Conservation (phyloP, 92 coral and sea anemone species). For the Plumapathes pennacea region DNA sequence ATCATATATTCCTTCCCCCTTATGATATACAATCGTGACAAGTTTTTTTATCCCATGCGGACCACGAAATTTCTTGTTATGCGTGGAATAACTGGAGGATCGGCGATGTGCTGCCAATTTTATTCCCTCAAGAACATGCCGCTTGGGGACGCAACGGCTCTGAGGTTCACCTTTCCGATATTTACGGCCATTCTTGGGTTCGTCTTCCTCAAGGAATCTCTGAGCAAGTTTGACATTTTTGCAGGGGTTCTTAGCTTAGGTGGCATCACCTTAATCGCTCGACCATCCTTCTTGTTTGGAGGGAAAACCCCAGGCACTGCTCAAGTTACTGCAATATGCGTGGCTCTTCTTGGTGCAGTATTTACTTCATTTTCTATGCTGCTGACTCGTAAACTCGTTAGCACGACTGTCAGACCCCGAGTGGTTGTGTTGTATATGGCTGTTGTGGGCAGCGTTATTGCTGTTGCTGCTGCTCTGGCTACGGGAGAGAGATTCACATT, state of each 20-base stretch:
- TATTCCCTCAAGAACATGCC: constrained; percentile 80
- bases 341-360: constrained; percentile 33
- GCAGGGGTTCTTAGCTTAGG: constrained; percentile 45
- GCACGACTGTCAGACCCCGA: constrained; percentile 17
- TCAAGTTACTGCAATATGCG: constrained; percentile 6
- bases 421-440: constrained; percentile 52
- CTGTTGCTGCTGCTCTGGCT: neutral
- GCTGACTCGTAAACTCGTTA: constrained; percentile 28
- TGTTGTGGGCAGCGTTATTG: constrained; percentile 24
- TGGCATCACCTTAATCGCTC: constrained; percentile 57
- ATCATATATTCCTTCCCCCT: constrained; percentile 40
- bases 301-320: neutral
- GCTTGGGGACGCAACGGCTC: constrained; percentile 76
- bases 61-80: constrained; percentile 18
- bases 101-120: constrained; percentile 39
- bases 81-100: constrained; percentile 40
- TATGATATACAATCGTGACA: constrained; percentile 34
- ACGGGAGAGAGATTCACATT: constrained; percentile 12
- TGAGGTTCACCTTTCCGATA: constrained; percentile 64
- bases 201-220: constrained; percentile 51
- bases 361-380: constrained; percentile 2
- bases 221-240: constrained; percentile 38
- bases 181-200: constrained; percentile 66
- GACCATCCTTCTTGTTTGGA: constrained; percentile 42
- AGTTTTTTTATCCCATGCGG: constrained; percentile 26